Evolutionary conservation across 2,113 vertebrate genomes (phyloP), one percentile per base, ranked within the genome.

Genomic region (Psilopogon haemacephalus): DNA sequence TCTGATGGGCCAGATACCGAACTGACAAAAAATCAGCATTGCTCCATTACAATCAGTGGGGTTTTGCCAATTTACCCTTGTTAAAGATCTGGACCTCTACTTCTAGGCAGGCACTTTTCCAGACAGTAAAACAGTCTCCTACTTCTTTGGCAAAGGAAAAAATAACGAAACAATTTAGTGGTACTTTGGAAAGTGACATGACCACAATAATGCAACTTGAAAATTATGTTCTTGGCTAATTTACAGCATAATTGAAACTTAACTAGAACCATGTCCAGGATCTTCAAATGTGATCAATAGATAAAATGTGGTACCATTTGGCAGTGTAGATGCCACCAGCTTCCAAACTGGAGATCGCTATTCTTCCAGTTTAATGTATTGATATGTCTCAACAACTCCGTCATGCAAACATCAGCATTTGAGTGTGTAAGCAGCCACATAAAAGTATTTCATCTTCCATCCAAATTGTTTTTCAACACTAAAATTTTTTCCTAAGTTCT

Each of bases 41-140:
- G 82, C 79, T 95, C 83, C 87, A 94, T 93, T 94, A 89, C 85
- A 86, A 91, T 91, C 89, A 88, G 72, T 68, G 62, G 68, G 89
- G 79, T 48, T 94, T 94, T 95, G 87, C 91, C 94, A 96, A 77
- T 95, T 94, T 84, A 84, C 54, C 80, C 85, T 89, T 93, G 76
- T 88, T 91, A 89, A 93, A 91, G 82, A 88, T 86, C 87, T 95
- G 91, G 93, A 93, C 91, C 71, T 93, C 56, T 93, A 75, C 73
- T 90, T 92, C 88, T 81, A 94, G 78, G 68, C 80, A 87, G 94
- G 95, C 97, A 91, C 96, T 95, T 90, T 95, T 96, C 92, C 95
- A 89, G 68, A 82, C 32, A 94, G 88, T 37, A 94, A 96, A 89
- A 86, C 54, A 88, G 38, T 95, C 89, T 95, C 84, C 85, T 95